Conservation (phyloP, 2,113 vertebrate species). For the western clawed frog (Xenopus tropicalis) region UCB_Xtro_10.0 CM004446.2:42235001-42235500, state of each 20-base stretch:
- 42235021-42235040: constrained; percentile 61
- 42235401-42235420: too few relatives aligned
- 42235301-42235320: too few relatives aligned
- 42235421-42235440: too few relatives aligned
- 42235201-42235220: constrained; percentile 57
- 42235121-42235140: constrained; percentile 47
- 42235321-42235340: too few relatives aligned
- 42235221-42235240: constrained; percentile 13
- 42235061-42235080: constrained; percentile 51
- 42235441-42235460: too few relatives aligned
- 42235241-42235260: not conserved
- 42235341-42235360: too few relatives aligned
- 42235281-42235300: too few relatives aligned
- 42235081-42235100: constrained; percentile 40
- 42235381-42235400: too few relatives aligned
- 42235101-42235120: constrained; percentile 45
- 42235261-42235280: too few relatives aligned
- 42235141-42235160: constrained; percentile 46
- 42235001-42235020: constrained; percentile 74
- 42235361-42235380: too few relatives aligned
- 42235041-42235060: constrained; percentile 51
- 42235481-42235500: too few relatives aligned
- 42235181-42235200: constrained; percentile 62
- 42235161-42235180: constrained; percentile 62
- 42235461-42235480: too few relatives aligned